Evolutionary conservation across 2,113 vertebrate genomes (phyloP).

Genomic region (Empidonax traillii): DNA sequence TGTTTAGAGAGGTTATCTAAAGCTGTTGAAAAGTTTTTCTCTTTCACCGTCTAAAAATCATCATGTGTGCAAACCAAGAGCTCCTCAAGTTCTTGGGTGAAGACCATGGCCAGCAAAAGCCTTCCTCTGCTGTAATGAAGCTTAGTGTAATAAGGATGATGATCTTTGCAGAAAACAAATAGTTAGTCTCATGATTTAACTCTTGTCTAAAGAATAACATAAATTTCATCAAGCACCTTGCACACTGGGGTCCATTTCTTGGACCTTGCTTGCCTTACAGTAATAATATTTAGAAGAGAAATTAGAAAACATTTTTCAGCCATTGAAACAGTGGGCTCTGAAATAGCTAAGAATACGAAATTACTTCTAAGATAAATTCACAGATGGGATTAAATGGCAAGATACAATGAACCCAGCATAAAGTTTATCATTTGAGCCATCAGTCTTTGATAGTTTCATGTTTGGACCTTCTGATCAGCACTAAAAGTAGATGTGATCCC

Average conservation of each 20-base stretch:
- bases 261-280: neutral
- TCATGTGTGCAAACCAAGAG: accelerated
- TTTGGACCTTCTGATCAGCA: neutral
- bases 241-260: neutral
- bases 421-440: neutral
- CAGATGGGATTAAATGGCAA: neutral
- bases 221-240: neutral
- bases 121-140: neutral
- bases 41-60: neutral
- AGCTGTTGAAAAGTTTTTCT: neutral
- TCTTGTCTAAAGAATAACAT: neutral
- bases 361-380: neutral
- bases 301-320: neutral
- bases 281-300: neutral
- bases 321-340: neutral
- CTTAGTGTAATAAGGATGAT: neutral
- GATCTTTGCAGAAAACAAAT: neutral
- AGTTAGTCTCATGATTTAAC: neutral
- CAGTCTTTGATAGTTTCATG: neutral
- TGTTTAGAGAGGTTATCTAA: neutral
- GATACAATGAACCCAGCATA: neutral
- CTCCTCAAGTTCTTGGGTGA: neutral
- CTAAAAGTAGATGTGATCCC: neutral
- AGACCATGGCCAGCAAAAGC: neutral
- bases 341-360: neutral